Base-by-base conservation (phyloP, 1,140 invertebrate genomes). In the Drosophila mojavensis region DNA sequence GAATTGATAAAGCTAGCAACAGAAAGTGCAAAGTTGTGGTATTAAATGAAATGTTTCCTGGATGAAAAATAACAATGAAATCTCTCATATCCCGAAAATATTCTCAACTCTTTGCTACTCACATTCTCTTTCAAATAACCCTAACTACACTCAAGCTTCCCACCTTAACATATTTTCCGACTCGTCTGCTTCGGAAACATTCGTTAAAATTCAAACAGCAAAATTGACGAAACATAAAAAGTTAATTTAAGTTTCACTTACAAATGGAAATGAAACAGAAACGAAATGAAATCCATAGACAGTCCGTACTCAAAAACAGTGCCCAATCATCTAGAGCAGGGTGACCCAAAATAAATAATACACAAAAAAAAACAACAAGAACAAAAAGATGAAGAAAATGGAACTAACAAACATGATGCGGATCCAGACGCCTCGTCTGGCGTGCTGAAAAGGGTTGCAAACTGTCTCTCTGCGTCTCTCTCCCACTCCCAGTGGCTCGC, bases 211-310 rank as follows among this genome's bases (percentile, higher is more conserved):
- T 86, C 83, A 88, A 82, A 86, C 76, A 82, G 74, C 53, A 64
- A 64, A 86, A 82, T 88, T 50, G 58, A 51, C 75, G 65, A 88
- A 86, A 82, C 82, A 88, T 86, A 79, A 86, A 88, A 88, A 83
- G 83, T 75, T 88, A 80, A 88, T 88, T 88, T 83, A 83, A 88
- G 83, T 83, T 89, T 88, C 76, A 89, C 69, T 88, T 88, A 88
- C 83, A 89, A 88, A 88, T 88, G 84, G 79, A 88, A 88, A 78
- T 83, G 75, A 82, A 85, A 85, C 83, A 86, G 67, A 50, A 82
- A 86, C 81, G 62, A 80, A 89, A 89, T 89, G 84, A 72, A 78
- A 88, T 75, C 77, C 77, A 77, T 83, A 78, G 76, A 53, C 48
- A 53, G 66, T 41, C 53, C 53, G 28, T 28, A 36, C 47, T 39